phyloP scores from a whole-genome alignment of 2,888 invertebrate genomes.

The Neoitamus cyanurus region DNA sequence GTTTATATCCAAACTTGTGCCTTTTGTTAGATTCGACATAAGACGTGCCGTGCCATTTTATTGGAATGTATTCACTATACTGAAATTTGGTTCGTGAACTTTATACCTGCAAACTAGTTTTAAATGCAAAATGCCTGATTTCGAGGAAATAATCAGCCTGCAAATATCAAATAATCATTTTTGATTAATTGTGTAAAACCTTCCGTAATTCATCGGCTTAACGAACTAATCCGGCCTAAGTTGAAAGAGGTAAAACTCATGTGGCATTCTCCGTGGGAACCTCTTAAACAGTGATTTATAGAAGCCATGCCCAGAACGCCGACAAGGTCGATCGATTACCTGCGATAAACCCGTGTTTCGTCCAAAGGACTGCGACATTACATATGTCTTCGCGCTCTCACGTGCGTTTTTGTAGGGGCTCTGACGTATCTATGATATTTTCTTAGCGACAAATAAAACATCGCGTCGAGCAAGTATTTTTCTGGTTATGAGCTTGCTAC shows the following conservation, averaged over 20 bases:
- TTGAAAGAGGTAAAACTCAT: background rate
- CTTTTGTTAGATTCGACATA: too few relatives aligned
- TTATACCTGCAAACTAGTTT: background rate
- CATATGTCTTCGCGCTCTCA: background rate
- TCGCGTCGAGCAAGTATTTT: background rate
- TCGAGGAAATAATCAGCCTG: background rate
- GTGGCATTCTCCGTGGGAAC: background rate
- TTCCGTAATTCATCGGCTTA: background rate
- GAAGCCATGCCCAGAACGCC: background rate
- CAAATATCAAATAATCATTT: background rate
- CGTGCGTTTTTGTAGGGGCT: background rate
- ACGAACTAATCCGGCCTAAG: background rate
- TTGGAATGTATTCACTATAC: too few relatives aligned
- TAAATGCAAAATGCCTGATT: background rate
- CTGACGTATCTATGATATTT: background rate
- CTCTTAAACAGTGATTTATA: background rate
- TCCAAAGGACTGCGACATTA: background rate
- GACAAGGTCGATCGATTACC: background rate
- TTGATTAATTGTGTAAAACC: constrained; percentile 33
- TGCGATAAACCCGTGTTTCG: background rate
- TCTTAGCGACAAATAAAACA: background rate
- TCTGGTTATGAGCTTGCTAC: background rate
- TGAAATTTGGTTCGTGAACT: too few relatives aligned
- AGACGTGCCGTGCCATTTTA: too few relatives aligned
- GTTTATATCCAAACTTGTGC: too few relatives aligned